Conservation (phyloP, 1,140 invertebrate species). For the Leptopilina boulardi region DNA sequence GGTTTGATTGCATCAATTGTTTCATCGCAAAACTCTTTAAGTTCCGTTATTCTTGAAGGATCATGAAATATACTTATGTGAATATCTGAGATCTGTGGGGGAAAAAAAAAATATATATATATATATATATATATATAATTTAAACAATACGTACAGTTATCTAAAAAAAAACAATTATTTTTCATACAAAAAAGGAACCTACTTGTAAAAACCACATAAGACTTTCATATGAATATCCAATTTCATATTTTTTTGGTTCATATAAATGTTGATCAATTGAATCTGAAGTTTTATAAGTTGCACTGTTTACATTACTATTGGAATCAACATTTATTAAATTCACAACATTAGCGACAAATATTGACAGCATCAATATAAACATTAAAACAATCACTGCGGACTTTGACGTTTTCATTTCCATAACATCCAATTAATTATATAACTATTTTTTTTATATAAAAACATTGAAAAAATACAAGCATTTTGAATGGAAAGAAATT, state of each 20-base stretch:
- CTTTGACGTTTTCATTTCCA: conserved; percentile 76
- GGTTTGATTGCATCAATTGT: conserved; percentile 87
- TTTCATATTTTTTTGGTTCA: conserved; percentile 71
- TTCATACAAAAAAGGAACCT: conserved; percentile 51
- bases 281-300: conserved; percentile 38
- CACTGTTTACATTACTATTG: conserved; percentile 53
- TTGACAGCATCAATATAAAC: conserved; percentile 76
- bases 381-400: conserved; percentile 73
- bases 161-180: neutral
- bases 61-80: conserved; percentile 93
- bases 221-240: conserved; percentile 77
- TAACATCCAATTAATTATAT: neutral
- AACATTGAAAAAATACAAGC: too few species aligned
- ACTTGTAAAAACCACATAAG: conserved; percentile 88
- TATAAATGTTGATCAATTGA: conserved; percentile 45
- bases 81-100: conserved; percentile 89
- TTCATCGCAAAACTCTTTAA: conserved; percentile 87
- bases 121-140: neutral
- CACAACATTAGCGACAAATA: conserved; percentile 77
- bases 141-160: neutral
- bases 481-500: too few species aligned
- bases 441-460: too few species aligned
- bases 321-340: conserved; percentile 76
- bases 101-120: conserved; percentile 53
- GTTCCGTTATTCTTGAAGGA: conserved; percentile 83